A percentile compares a stretch with the other conserved stretches of the same genome.
Evolutionary conservation across 2,888 invertebrate species (phyloP).

Genomic region (Boloria euphrosyne): DNA sequence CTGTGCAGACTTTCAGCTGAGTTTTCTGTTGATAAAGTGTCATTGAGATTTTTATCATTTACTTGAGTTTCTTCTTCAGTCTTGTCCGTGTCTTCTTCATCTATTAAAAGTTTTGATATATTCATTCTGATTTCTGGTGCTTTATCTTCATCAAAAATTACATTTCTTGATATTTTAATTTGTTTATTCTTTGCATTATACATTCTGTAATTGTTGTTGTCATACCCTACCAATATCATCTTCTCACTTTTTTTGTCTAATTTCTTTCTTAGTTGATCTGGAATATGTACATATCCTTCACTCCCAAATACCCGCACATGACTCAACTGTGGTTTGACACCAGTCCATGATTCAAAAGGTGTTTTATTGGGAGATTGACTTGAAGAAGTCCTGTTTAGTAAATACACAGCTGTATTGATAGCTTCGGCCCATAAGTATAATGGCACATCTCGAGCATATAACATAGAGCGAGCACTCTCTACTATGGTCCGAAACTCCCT

Average conservation of each 20-base stretch:
- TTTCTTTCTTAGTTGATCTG: constrained; percentile 45
- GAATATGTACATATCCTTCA: constrained; percentile 44
- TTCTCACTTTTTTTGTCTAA: constrained; percentile 38
- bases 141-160: constrained; percentile 44
- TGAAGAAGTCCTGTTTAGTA: constrained; percentile 47
- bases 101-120: constrained; percentile 1
- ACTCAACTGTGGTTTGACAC: constrained; percentile 18
- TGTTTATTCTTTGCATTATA: constrained; percentile 14
- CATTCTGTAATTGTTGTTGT: constrained; percentile 4
- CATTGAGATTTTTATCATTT: too few species aligned
- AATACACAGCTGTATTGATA: constrained; percentile 46
- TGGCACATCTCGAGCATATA: constrained; percentile 41
- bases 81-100: not conserved
- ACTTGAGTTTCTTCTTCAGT: too few species aligned
- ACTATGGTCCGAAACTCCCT: constrained; percentile 50
- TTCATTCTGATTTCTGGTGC: constrained; percentile 5
- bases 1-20: not conserved
- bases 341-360: constrained; percentile 45
- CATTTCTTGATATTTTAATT: constrained; percentile 37
- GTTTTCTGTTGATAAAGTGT: not conserved
- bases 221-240: constrained; percentile 18
- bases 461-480: constrained; percentile 47
- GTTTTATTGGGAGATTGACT: constrained; percentile 36
- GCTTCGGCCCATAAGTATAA: constrained; percentile 47
- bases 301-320: constrained; percentile 41